These are phyloP conservation scores for Drosophila sucinea DNA, from an alignment of 1,140 invertebrate genomes.

Conservation along the genomic window DNA sequence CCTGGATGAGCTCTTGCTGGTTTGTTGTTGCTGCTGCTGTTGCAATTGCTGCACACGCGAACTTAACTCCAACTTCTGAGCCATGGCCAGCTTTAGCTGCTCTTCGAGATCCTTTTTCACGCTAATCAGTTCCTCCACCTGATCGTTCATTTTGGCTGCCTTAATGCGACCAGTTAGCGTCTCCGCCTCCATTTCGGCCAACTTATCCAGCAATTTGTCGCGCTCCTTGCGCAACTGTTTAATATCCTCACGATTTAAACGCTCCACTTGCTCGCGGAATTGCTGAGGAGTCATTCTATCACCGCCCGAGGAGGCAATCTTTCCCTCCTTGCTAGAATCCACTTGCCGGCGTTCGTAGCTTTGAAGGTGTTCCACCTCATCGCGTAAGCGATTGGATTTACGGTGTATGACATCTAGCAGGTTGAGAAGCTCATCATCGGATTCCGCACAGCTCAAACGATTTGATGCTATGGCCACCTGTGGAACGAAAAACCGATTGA, in stretches of 20 bases:
- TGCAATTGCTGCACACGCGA: constrained; percentile 76
- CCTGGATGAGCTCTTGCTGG: constrained; percentile 76
- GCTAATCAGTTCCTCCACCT: constrained; percentile 85
- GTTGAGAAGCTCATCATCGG: constrained; percentile 93
- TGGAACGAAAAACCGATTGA: background rate
- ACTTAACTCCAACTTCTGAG: constrained; percentile 84
- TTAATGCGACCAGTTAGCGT: constrained; percentile 86
- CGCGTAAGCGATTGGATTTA: constrained; percentile 89
- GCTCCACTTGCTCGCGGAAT: constrained; percentile 77
- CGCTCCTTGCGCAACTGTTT: constrained; percentile 87
- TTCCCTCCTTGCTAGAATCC: constrained; percentile 26
- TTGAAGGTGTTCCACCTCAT: constrained; percentile 87
- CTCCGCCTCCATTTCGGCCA: constrained; percentile 89
- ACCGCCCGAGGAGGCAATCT: constrained; percentile 13
- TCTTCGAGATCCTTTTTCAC: constrained; percentile 87
- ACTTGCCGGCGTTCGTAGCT: constrained; percentile 62
- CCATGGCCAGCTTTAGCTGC: constrained; percentile 85
- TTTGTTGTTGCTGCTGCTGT: constrained; percentile 51
- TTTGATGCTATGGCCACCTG: constrained; percentile 77
- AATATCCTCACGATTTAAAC: constrained; percentile 83
- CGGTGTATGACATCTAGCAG: constrained; percentile 92
- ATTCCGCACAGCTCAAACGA: constrained; percentile 83
- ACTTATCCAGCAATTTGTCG: constrained; percentile 88
- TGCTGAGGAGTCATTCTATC: constrained; percentile 71
- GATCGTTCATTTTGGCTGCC: constrained; percentile 86